These are phyloP conservation scores for Percina caprodes DNA, from an alignment of 2,113 vertebrate genomes.

Conservation along the genomic window DNA sequence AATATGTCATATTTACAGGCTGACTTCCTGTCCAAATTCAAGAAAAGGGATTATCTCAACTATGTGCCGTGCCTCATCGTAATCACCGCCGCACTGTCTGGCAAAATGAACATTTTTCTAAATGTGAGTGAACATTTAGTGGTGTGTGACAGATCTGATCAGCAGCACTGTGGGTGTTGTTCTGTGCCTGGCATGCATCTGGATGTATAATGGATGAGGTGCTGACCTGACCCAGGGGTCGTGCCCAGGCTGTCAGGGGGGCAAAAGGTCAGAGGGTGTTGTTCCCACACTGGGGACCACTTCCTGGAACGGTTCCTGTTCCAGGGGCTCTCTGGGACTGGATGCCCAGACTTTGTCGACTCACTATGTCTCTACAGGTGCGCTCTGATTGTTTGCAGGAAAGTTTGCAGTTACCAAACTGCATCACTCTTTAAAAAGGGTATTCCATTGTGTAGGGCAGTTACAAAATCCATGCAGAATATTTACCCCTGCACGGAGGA, in stretches of 20 bases:
- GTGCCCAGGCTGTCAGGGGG: constrained; percentile 12
- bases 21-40: constrained; percentile 64
- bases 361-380: background rate
- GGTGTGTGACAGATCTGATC: constrained; percentile 35
- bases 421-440: background rate
- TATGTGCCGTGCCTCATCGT: constrained; percentile 22
- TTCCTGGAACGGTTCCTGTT: constrained; percentile 9
- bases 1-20: constrained; percentile 56
- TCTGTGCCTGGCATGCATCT: constrained; percentile 20
- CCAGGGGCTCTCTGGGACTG: background rate
- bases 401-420: background rate
- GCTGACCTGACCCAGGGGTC: constrained; percentile 53
- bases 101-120: background rate
- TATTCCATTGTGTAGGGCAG: background rate
- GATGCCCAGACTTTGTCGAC: background rate
- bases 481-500: too few relatives aligned
- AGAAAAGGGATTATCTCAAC: constrained; percentile 30
- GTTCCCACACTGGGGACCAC: constrained; percentile 49
- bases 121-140: background rate
- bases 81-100: background rate
- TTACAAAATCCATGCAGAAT: background rate
- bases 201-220: constrained; percentile 52
- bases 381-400: background rate
- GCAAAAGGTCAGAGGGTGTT: constrained; percentile 56
- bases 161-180: constrained; percentile 10